phyloP scores from a whole-genome alignment of 2,797 vertebrate species.

The Alectoris magna region DNA sequence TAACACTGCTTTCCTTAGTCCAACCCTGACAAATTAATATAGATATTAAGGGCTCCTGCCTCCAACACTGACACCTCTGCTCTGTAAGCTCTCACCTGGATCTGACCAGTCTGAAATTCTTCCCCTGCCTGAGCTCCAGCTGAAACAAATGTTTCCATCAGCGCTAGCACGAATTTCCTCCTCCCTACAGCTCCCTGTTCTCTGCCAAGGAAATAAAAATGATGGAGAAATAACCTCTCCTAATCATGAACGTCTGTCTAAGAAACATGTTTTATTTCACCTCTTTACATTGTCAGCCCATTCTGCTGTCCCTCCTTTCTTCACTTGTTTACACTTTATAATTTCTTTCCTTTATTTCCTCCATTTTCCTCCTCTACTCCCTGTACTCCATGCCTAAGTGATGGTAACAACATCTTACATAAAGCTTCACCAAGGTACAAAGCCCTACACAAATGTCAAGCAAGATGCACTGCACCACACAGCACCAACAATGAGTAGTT shows the following conservation, averaged over 20 bases:
- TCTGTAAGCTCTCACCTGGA: background rate
- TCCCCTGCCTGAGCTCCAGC: background rate
- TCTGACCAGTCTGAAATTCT: constrained; percentile 15
- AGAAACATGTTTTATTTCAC: constrained; percentile 5
- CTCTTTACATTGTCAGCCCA: constrained; percentile 6
- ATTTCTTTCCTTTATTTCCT: constrained; percentile 1
- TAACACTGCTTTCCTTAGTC: background rate
- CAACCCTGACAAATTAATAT: background rate
- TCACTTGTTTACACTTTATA: background rate
- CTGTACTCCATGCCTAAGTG: background rate
- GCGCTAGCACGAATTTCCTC: constrained; percentile 32
- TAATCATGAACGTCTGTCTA: background rate
- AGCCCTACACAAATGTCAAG: fast-evolving
- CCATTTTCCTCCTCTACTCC: background rate
- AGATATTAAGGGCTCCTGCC: background rate
- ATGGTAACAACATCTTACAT: background rate
- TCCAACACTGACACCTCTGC: background rate
- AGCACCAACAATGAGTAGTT: background rate
- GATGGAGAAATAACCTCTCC: constrained; percentile 17
- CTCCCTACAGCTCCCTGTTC: background rate
- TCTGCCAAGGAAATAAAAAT: constrained; percentile 55
- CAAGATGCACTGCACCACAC: fast-evolving
- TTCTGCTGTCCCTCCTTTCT: background rate
- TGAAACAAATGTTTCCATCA: constrained; percentile 22
- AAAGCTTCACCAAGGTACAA: background rate